Base-by-base conservation (phyloP, 2,113 vertebrate species). In the Callospermophilus lateralis region DNA sequence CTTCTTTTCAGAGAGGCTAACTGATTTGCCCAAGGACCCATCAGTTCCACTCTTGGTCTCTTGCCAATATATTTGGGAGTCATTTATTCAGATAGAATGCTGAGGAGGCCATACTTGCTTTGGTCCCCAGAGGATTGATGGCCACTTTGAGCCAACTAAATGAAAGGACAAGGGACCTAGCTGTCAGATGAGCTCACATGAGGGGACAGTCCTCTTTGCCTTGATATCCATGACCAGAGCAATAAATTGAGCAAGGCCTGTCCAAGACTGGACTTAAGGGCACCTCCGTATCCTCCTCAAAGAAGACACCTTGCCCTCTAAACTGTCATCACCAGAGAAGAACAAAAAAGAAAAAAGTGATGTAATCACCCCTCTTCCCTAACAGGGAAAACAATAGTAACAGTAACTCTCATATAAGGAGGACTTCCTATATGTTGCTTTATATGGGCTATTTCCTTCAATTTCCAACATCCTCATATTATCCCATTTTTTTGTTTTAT, bases 131-230 rank as follows among this genome's bases (percentile, higher is more conserved):
- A 92, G 51, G 94, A 94, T 28, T 89, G 90, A 91, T 84, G 74
- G 24, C n/a, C 93, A 42, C 93, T 53, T 20, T 81, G 34, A 84
- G 77, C 51, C 87, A 95, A 94, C 63, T 95, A 72, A 84, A 1
- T 79, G 84, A 70, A 93, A 98, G 80, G 61, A 74, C 51, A 95
- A 77, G 65, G 39, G 24, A 42, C 58, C 90, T 80, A 90, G 48
- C 72, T 30, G 20, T 45, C 74, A 89, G 26, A 34, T 81, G 37
- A 83, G 37, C 55, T 89, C 94, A 86, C 87, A 12, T 34, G 83
- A 32, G 32, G 11, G 24, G 28, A 3, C 10, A 34, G 37, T 68
- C 34, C 79, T 30, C 61, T 61, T 93, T 73, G 2, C 70, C 19
- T 17, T 12, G 7, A 30, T 12, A 13, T 48, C 37, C 28, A 10